phyloP scores from a whole-genome alignment of 2,113 vertebrate species.

The Barbus barbus region DNA sequence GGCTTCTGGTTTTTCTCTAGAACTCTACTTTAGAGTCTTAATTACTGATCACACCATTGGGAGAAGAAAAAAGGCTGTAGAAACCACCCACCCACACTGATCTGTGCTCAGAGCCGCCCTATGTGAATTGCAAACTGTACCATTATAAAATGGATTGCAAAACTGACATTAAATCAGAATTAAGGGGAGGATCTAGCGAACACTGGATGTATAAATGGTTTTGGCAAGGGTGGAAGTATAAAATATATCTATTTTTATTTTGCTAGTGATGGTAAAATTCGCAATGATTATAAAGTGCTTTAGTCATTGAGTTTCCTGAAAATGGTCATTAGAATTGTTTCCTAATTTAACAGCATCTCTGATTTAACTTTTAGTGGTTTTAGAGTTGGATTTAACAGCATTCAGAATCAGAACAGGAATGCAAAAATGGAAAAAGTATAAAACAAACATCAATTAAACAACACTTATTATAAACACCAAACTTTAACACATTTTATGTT shows the following conservation, averaged over 20 bases:
- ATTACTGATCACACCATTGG: constrained; percentile 15
- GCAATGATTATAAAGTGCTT: not conserved
- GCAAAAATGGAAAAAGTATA: too few species aligned
- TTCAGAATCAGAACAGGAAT: too few species aligned
- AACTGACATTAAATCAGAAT: not conserved
- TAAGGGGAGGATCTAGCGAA: not conserved
- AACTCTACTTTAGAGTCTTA: not conserved
- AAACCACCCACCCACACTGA: not conserved
- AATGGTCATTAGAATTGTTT: not conserved
- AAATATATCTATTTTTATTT: too few species aligned
- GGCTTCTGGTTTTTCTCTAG: not conserved
- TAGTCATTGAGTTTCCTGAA: not conserved
- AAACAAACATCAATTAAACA: too few species aligned
- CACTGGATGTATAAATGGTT: not conserved
- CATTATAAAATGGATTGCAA: not conserved
- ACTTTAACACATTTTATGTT: too few species aligned
- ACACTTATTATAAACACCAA: too few species aligned
- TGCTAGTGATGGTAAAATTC: not conserved
- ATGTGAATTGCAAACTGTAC: not conserved
- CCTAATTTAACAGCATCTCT: too few species aligned
- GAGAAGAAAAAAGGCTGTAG: not conserved
- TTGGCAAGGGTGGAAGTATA: not conserved
- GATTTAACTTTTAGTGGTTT: not conserved
- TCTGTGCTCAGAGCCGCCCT: not conserved
- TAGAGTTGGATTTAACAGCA: not conserved